A percentile compares a stretch with the other conserved stretches of the same genome.
Conservation (phyloP, 2,113 vertebrate genomes). For the Haplotaxodon microlepis region DNA sequence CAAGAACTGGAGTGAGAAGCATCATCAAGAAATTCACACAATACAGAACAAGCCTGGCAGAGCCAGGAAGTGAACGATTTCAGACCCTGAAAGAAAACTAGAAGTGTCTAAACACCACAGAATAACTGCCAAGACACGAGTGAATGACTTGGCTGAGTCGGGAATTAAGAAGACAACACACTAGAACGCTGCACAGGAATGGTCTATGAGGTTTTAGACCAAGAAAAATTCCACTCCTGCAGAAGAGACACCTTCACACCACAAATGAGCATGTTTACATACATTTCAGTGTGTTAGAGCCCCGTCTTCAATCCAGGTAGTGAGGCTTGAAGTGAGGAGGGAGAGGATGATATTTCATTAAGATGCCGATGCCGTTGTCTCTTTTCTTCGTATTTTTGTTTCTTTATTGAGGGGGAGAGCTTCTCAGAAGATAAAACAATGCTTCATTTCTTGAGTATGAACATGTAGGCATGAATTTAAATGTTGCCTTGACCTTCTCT, state of each 20-base stretch:
- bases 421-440: neutral
- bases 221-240: neutral
- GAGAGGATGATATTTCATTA: neutral
- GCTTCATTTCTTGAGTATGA: neutral
- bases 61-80: neutral
- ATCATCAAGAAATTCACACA: neutral
- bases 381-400: neutral
- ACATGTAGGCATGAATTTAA: neutral
- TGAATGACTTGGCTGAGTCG: neutral
- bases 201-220: neutral
- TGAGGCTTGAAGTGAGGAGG: neutral
- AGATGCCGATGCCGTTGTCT: neutral
- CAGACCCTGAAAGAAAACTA: neutral
- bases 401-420: neutral
- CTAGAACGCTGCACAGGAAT: neutral
- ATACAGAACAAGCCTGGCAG: neutral
- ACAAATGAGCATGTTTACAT: neutral
- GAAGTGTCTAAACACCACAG: neutral
- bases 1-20: neutral
- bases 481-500: neutral
- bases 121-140: neutral
- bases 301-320: neutral
- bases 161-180: neutral
- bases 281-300: neutral
- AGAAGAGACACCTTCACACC: neutral